Evolutionary conservation across 2,113 vertebrate genomes (phyloP).

Genomic region (Ameiurus melas): DNA sequence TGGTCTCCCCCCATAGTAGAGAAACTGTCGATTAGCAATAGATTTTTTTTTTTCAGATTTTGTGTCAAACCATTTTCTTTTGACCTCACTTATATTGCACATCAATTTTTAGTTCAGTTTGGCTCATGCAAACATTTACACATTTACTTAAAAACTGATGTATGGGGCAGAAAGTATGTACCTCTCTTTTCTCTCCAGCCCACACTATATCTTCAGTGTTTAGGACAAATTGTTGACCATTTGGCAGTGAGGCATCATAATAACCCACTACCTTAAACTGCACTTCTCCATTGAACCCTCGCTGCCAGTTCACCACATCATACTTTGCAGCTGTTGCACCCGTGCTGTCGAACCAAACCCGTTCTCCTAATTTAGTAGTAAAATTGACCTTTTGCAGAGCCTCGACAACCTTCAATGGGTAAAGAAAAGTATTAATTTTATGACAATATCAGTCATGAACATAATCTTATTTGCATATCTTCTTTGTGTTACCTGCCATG

Average conservation of each 20-base stretch:
- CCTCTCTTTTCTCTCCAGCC: slow-evolving; percentile 54
- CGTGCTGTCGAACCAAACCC: slow-evolving; percentile 70
- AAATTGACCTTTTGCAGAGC: slow-evolving; percentile 64
- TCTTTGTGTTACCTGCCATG: slow-evolving; percentile 61
- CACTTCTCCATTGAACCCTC: slow-evolving; percentile 53
- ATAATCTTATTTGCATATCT: neutral
- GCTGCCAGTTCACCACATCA: slow-evolving; percentile 75
- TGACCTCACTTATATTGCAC: no score
- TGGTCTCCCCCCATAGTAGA: no score
- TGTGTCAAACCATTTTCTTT: no score
- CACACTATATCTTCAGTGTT: slow-evolving; percentile 63
- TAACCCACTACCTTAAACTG: no score
- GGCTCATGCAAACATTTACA: no score
- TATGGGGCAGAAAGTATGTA: neutral
- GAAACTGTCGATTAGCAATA: no score
- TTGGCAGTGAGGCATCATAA: slow-evolving; percentile 69
- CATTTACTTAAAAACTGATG: no score
- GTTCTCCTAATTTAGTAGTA: slow-evolving; percentile 61
- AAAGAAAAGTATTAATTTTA: neutral
- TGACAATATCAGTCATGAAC: neutral
- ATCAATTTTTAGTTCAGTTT: no score
- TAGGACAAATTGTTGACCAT: slow-evolving; percentile 64
- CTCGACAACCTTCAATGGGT: slow-evolving; percentile 52
- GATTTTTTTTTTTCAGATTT: no score
- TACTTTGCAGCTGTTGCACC: slow-evolving; percentile 68